Conservation (phyloP, 1,140 invertebrate genomes). For the Apis dorsata region DNA sequence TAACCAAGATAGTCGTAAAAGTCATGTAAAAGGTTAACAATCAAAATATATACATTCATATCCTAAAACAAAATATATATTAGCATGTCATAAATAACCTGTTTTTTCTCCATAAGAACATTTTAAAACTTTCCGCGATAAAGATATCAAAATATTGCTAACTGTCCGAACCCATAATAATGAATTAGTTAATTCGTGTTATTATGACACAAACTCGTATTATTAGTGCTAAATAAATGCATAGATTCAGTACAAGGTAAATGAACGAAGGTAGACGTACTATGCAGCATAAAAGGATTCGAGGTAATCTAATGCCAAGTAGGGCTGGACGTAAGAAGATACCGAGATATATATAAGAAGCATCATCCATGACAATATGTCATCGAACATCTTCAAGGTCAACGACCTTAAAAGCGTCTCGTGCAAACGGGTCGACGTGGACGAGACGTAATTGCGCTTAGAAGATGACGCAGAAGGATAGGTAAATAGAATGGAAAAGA, state of each 20-base stretch:
- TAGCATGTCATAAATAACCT: background rate
- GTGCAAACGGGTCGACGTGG: conserved; percentile 30
- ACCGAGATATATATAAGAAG: conserved; percentile 22
- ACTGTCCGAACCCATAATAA: background rate
- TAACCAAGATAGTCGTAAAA: background rate
- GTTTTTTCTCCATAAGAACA: background rate
- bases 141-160: background rate
- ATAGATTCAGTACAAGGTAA: background rate
- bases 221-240: background rate
- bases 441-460: conserved; percentile 45
- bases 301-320: conserved; percentile 39
- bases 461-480: conserved; percentile 36
- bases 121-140: conserved; percentile 16
- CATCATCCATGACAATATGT: conserved; percentile 31
- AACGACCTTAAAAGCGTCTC: conserved; percentile 48
- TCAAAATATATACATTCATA: conserved; percentile 3
- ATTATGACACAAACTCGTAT: background rate
- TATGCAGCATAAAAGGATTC: conserved; percentile 27
- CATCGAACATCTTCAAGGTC: conserved; percentile 45
- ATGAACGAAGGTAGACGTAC: background rate
- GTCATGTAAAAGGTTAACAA: conserved; percentile 27
- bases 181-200: background rate
- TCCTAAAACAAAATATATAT: conserved; percentile 7
- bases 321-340: conserved; percentile 46
- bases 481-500: conserved; percentile 40